Conservation (phyloP, 2,888 invertebrate species). For the Metacarcinus magister region DNA sequence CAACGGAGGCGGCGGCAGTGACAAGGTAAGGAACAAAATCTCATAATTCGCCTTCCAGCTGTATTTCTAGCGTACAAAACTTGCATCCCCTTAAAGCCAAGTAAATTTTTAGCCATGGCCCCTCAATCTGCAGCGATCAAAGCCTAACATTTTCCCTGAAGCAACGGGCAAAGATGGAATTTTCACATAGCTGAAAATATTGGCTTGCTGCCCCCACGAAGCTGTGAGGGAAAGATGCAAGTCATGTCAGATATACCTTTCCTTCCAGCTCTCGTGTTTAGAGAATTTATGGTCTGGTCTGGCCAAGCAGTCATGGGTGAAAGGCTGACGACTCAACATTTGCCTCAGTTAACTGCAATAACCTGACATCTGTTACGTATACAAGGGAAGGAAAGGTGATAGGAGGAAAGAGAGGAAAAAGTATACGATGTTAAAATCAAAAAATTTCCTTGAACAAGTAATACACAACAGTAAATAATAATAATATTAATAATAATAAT, state of each 20-base stretch:
- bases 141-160: not conserved
- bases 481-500: no score
- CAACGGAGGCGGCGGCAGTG: no score
- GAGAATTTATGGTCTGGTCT: not conserved
- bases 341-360: no score
- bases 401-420: no score
- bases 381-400: no score
- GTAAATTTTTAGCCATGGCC: not conserved
- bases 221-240: not conserved
- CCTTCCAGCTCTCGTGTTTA: not conserved
- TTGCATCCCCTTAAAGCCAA: not conserved
- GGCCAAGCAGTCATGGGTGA: not conserved
- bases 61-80: not conserved
- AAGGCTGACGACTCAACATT: not conserved
- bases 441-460: no score
- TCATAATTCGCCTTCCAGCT: not conserved
- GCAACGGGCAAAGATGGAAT: not conserved
- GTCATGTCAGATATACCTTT: not conserved
- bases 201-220: not conserved
- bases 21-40: not conserved
- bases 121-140: not conserved
- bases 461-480: no score
- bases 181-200: not conserved
- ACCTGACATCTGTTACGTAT: no score
- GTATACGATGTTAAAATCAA: no score